Evolutionary conservation across 2,888 invertebrate genomes (phyloP).

Genomic region (Drosophila pseudotalamancana): DNA sequence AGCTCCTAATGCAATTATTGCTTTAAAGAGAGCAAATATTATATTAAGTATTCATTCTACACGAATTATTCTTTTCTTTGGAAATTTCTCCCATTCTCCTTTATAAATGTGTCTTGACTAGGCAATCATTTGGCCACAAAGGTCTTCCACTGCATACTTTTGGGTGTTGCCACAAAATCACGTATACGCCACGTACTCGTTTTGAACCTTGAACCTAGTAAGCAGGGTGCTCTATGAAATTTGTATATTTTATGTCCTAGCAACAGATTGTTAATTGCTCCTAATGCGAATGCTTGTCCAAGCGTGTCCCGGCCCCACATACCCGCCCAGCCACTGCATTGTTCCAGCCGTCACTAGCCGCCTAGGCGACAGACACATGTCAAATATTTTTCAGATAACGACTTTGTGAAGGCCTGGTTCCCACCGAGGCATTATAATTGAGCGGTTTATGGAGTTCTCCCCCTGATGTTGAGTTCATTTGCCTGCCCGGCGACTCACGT

Average conservation of each 20-base stretch:
- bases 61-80: no score
- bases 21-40: no score
- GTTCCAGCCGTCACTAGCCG: constrained; percentile 3
- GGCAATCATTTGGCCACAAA: background rate
- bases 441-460: constrained; percentile 56
- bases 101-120: no score
- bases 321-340: background rate
- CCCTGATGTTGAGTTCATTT: constrained; percentile 55
- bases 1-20: no score
- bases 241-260: constrained; percentile 43
- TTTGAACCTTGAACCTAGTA: constrained; percentile 34
- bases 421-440: constrained; percentile 60
- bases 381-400: constrained; percentile 76
- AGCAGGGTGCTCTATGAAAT: constrained; percentile 16
- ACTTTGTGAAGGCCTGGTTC: constrained; percentile 48
- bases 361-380: constrained; percentile 53
- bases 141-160: constrained; percentile 54
- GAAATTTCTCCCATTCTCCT: no score
- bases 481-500: constrained; percentile 28
- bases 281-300: constrained; percentile 48
- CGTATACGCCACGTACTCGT: constrained; percentile 29
- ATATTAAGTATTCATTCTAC: no score
- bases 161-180: constrained; percentile 46
- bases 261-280: constrained; percentile 65
- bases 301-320: constrained; percentile 12